Conservation (phyloP, 2,113 vertebrate genomes). For the Colius striatus region DNA sequence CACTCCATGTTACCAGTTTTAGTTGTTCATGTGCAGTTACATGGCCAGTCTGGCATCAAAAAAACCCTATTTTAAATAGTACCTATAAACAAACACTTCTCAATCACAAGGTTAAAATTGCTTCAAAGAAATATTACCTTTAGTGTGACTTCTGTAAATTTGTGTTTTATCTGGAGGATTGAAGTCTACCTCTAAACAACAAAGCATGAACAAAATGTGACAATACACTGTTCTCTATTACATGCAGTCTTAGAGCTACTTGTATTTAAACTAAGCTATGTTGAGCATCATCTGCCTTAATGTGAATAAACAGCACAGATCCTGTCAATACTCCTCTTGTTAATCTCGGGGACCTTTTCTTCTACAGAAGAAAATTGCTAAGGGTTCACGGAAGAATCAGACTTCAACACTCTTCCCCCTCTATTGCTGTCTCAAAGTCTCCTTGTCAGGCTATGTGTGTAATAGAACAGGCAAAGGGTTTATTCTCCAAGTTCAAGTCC, state of each 20-base stretch:
- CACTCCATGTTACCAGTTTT: not conserved
- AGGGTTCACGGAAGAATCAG: not conserved
- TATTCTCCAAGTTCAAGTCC: not conserved
- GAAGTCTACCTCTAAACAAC: not conserved
- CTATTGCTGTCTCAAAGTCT: not conserved
- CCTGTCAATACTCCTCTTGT: not conserved
- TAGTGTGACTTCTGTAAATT: not conserved
- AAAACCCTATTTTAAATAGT: not conserved
- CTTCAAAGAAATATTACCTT: not conserved
- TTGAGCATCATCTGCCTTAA: not conserved
- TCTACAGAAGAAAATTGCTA: not conserved
- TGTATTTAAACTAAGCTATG: not conserved
- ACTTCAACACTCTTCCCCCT: not conserved
- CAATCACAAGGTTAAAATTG: not conserved
- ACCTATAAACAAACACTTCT: not conserved
- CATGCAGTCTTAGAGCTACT: not conserved
- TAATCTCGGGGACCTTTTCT: not conserved
- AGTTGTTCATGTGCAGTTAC: not conserved
- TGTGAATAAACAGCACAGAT: rapidly evolving
- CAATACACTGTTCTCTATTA: not conserved
- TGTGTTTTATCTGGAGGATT: not conserved
- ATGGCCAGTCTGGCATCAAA: not conserved
- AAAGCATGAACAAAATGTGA: not conserved
- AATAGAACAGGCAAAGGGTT: not conserved
- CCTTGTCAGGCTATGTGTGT: not conserved